These are phyloP conservation scores for Cheilosia soror DNA, from an alignment of 2,888 invertebrate species.

Conservation along the genomic window DNA sequence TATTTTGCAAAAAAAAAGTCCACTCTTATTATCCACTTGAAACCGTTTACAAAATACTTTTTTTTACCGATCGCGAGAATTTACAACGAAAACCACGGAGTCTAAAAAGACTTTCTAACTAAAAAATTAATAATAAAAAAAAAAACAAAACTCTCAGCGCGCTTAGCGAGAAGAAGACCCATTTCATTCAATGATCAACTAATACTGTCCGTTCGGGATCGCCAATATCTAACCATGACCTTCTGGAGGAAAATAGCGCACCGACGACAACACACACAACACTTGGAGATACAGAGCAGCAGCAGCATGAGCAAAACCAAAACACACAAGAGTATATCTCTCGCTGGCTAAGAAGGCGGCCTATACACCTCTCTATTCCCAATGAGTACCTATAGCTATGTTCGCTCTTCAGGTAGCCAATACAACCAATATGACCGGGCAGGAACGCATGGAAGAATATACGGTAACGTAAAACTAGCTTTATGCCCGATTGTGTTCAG, in stretches of 20 bases:
- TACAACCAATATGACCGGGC: constrained; percentile 67
- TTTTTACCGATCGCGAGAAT: constrained; percentile 32
- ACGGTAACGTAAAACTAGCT: constrained; percentile 72
- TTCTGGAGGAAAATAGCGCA: constrained; percentile 82
- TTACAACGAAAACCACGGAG: constrained; percentile 20
- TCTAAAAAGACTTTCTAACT: constrained; percentile 13
- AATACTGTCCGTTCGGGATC: constrained; percentile 83
- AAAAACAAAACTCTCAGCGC: constrained; percentile 47
- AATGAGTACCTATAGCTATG: constrained; percentile 13
- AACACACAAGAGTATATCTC: constrained; percentile 63
- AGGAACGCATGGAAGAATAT: constrained; percentile 68
- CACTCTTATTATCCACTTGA: constrained; percentile 15
- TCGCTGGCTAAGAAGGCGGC: constrained; percentile 68
- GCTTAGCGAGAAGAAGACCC: constrained; percentile 79
- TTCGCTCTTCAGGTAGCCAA: constrained; percentile 66
- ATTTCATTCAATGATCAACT: constrained; percentile 82
- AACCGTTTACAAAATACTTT: constrained; percentile 19
- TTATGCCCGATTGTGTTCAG: constrained; percentile 65
- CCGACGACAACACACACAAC: constrained; percentile 75
- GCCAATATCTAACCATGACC: constrained; percentile 83
- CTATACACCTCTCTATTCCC: constrained; percentile 62
- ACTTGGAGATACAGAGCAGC: constrained; percentile 78
- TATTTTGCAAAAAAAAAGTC: constrained; percentile 24
- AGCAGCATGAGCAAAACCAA: constrained; percentile 50
- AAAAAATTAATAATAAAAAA: constrained; percentile 2